Conservation (phyloP, 2,797 vertebrate genomes). For the Lagocephalus sceleratus region DNA sequence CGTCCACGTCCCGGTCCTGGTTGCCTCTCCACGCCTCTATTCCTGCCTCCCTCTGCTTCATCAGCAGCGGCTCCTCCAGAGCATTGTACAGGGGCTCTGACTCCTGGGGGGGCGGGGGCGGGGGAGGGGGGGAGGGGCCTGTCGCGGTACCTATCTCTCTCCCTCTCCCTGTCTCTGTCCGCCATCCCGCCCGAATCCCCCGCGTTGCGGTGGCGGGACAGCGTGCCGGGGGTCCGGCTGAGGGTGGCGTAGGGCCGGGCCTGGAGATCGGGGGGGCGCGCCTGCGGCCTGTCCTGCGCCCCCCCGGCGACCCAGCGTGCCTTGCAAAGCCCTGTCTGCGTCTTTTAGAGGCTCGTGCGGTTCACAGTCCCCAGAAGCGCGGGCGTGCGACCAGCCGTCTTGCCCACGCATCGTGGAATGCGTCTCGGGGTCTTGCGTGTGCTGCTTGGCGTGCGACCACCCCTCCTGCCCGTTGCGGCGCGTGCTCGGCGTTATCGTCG, state of each 20-base stretch:
- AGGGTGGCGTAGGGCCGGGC: slow-evolving; percentile 70
- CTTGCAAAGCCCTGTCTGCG: slow-evolving; percentile 64
- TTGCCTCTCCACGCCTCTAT: slow-evolving; percentile 56
- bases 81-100: slow-evolving; percentile 88
- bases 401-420: slow-evolving; percentile 51
- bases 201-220: slow-evolving; percentile 63
- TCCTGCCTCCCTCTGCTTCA: slow-evolving; percentile 60
- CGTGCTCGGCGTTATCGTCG: slow-evolving; percentile 58
- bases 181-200: slow-evolving; percentile 38
- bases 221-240: slow-evolving; percentile 64
- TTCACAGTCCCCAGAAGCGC: slow-evolving; percentile 46
- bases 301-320: slow-evolving; percentile 69
- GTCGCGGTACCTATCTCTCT: slow-evolving; percentile 69
- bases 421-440: slow-evolving; percentile 54
- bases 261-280: slow-evolving; percentile 64
- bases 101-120: slow-evolving; percentile 74
- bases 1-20: slow-evolving; percentile 61
- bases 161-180: slow-evolving; percentile 53
- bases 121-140: slow-evolving; percentile 76
- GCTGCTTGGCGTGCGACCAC: slow-evolving; percentile 60
- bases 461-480: slow-evolving; percentile 58
- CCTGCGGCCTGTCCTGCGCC: slow-evolving; percentile 64
- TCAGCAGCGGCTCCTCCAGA: slow-evolving; percentile 81
- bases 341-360: slow-evolving; percentile 67
- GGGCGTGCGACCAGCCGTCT: slow-evolving; percentile 66